Conservation (phyloP, 2,797 vertebrate genomes). For the Spheniscus humboldti region DNA sequence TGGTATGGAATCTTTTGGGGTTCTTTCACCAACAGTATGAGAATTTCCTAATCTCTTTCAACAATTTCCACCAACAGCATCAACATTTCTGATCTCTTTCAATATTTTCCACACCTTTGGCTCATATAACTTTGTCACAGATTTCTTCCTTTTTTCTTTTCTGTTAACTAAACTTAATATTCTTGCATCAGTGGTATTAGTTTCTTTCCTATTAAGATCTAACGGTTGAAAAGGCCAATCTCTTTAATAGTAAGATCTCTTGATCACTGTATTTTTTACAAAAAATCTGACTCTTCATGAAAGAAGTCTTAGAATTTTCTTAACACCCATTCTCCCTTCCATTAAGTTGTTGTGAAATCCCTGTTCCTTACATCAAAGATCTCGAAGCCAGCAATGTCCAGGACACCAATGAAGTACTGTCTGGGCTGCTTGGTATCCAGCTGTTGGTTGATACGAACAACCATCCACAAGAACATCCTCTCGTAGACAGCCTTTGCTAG, state of each 20-base stretch:
- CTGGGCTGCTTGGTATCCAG: conserved; percentile 75
- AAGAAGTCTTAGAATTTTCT: not conserved
- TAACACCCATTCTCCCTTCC: not conserved
- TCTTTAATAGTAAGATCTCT: not conserved
- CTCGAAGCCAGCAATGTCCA: conserved; percentile 90
- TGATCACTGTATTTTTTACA: not conserved
- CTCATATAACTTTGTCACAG: not conserved
- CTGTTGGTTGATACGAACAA: conserved; percentile 85
- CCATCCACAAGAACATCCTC: conserved; percentile 84
- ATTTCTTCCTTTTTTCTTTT: not conserved
- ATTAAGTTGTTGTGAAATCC: not conserved
- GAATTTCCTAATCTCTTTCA: not conserved
- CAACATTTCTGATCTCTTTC: not conserved
- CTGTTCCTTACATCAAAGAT: conserved; percentile 82
- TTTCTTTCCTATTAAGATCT: not conserved
- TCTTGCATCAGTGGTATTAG: not conserved
- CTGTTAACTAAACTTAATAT: not conserved
- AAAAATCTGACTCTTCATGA: not conserved
- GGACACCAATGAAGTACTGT: conserved; percentile 74
- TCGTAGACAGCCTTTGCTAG: conserved; percentile 84
- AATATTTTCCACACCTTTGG: not conserved
- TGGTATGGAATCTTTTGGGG: not conserved
- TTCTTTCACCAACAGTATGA: not conserved
- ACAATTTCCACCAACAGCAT: not conserved
- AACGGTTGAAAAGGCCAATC: not conserved